These are phyloP conservation scores for Mya arenaria DNA, from an alignment of 1,140 invertebrate genomes.

Conservation along the genomic window DNA sequence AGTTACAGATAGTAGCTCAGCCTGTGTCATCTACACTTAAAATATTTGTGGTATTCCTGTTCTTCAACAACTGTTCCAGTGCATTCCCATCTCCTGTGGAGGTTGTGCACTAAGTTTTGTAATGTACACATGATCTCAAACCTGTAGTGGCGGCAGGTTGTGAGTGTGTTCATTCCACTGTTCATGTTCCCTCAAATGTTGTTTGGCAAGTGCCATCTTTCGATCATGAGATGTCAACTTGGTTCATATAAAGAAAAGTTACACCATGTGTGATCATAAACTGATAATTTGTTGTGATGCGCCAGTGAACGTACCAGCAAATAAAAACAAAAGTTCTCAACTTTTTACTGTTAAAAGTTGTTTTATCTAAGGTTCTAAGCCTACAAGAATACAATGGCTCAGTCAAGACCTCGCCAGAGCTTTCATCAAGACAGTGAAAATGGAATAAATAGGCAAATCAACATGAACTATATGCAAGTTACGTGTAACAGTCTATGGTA, in stretches of 20 bases:
- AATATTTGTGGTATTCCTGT: background rate
- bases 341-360: slow-evolving; percentile 9
- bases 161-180: background rate
- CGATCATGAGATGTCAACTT: too few relatives aligned
- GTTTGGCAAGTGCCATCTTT: background rate
- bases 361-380: slow-evolving; percentile 38
- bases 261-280: background rate
- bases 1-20: background rate
- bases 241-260: background rate
- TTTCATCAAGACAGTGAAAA: slow-evolving; percentile 89
- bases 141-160: background rate
- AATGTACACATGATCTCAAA: background rate
- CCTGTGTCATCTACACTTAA: background rate
- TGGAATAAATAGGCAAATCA: slow-evolving; percentile 92
- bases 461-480: slow-evolving; percentile 92
- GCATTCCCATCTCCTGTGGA: background rate
- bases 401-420: slow-evolving; percentile 86
- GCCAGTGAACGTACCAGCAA: slow-evolving; percentile 50
- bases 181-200: background rate
- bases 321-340: slow-evolving; percentile 39
- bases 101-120: background rate
- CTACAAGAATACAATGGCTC: slow-evolving; percentile 61
- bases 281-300: slow-evolving; percentile 50
- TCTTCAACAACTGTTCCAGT: background rate
- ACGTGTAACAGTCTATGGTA: slow-evolving; percentile 93